These are phyloP conservation scores for Lasioglossum marginatum DNA, from an alignment of 2,888 invertebrate species.

Conservation along the genomic window DNA sequence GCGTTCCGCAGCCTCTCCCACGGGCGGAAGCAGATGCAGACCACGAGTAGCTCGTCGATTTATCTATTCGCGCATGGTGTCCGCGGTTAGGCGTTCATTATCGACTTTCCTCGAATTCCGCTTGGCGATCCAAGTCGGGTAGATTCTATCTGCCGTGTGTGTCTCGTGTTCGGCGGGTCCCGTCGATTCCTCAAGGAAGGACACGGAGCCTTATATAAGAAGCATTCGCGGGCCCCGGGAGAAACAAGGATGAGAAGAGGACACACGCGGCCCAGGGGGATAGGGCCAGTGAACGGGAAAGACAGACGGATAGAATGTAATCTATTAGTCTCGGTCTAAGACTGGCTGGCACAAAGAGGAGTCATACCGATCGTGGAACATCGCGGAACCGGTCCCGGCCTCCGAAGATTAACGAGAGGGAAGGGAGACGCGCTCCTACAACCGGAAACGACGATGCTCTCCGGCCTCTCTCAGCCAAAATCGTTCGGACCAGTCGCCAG, in stretches of 20 bases:
- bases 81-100: conserved; percentile 36
- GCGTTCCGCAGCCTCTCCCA: background rate
- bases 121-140: conserved; percentile 6
- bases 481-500: background rate
- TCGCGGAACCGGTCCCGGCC: conserved; percentile 61
- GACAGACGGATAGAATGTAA: conserved; percentile 59
- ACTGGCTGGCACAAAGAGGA: conserved; percentile 50
- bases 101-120: conserved; percentile 53
- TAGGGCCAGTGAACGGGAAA: conserved; percentile 39
- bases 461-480: background rate
- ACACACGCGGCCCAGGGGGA: background rate
- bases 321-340: conserved; percentile 68
- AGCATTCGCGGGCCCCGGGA: background rate
- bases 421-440: conserved; percentile 53
- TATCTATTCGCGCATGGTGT: conserved; percentile 24
- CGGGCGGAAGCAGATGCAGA: background rate
- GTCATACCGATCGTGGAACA: conserved; percentile 62
- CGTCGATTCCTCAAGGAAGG: conserved; percentile 52
- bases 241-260: conserved; percentile 15
- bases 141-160: conserved; percentile 49
- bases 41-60: conserved; percentile 13
- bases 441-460: conserved; percentile 21
- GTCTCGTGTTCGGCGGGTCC: conserved; percentile 55
- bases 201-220: conserved; percentile 57
- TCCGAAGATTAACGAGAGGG: conserved; percentile 60